Conservation (phyloP, 2,797 vertebrate genomes). For the Poecilia gillii region DNA sequence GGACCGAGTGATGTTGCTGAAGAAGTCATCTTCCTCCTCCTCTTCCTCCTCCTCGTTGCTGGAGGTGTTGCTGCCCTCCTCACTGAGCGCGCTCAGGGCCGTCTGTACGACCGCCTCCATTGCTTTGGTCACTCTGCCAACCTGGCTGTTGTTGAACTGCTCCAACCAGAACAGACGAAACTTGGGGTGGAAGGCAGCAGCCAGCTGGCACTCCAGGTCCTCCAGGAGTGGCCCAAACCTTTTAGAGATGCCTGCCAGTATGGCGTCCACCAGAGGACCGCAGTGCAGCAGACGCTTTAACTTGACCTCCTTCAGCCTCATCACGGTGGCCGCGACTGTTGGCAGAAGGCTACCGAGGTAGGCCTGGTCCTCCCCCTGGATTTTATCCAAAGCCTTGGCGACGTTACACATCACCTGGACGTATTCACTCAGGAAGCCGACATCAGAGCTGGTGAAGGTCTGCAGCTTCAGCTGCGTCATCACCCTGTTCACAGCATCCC, state of each 20-base stretch:
- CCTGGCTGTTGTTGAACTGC: neutral
- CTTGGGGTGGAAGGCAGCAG: neutral
- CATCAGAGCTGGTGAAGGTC: neutral
- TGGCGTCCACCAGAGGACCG: neutral
- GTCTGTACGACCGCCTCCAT: neutral
- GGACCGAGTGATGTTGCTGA: neutral
- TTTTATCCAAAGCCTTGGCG: neutral
- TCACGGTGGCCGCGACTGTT: neutral
- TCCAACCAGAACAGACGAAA: constrained; percentile 5
- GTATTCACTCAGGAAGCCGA: neutral
- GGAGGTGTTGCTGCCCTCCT: neutral
- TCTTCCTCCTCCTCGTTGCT: neutral
- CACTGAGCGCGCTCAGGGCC: neutral
- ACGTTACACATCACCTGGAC: neutral
- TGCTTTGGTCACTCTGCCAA: neutral
- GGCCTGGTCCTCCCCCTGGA: neutral
- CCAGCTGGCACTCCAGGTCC: neutral
- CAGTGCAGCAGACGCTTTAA: neutral
- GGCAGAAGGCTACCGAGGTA: neutral
- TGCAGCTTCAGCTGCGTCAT: constrained; percentile 1
- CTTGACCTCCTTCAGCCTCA: neutral
- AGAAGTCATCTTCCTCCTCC: neutral
- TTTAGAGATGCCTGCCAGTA: neutral
- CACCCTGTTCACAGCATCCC: neutral
- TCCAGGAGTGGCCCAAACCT: neutral